phyloP scores from a whole-genome alignment of 2,888 invertebrate species.

The Cancer borealis region DNA sequence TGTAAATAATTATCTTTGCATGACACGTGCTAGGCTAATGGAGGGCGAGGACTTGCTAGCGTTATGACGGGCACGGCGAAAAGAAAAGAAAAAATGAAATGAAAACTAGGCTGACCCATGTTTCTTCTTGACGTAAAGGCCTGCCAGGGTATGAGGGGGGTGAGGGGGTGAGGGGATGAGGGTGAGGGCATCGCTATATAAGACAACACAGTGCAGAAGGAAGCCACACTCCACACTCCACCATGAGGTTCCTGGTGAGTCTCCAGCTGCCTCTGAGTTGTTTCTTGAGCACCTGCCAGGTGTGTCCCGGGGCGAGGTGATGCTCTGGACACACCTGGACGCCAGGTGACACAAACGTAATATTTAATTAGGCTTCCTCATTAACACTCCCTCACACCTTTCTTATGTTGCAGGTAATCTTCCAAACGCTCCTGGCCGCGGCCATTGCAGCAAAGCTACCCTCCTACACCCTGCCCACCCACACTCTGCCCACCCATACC shows the following conservation, averaged over 20 bases:
- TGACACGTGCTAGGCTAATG: neutral
- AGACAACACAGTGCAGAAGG: neutral
- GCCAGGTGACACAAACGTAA: neutral
- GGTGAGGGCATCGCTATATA: slow-evolving; percentile 51
- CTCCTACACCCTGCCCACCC: slow-evolving; percentile 26
- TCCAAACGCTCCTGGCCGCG: slow-evolving; percentile 21
- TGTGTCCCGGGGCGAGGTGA: neutral
- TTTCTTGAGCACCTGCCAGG: neutral
- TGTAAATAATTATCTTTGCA: neutral
- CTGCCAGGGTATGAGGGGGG: neutral
- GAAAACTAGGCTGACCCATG: neutral
- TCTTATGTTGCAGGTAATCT: neutral
- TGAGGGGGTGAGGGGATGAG: neutral
- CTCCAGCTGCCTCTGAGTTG: neutral
- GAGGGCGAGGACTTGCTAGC: neutral
- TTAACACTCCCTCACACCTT: neutral
- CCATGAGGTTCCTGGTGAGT: slow-evolving; percentile 62
- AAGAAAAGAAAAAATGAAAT: neutral
- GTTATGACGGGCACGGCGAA: neutral
- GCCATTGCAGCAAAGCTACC: neutral
- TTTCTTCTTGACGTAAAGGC: slow-evolving; percentile 13
- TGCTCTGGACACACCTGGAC: neutral
- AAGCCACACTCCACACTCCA: slow-evolving; percentile 39
- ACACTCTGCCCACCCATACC: neutral
- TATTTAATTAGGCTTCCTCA: neutral